These are phyloP conservation scores for Drosophila atripex DNA, from an alignment of 2,888 invertebrate species.

Conservation along the genomic window DNA sequence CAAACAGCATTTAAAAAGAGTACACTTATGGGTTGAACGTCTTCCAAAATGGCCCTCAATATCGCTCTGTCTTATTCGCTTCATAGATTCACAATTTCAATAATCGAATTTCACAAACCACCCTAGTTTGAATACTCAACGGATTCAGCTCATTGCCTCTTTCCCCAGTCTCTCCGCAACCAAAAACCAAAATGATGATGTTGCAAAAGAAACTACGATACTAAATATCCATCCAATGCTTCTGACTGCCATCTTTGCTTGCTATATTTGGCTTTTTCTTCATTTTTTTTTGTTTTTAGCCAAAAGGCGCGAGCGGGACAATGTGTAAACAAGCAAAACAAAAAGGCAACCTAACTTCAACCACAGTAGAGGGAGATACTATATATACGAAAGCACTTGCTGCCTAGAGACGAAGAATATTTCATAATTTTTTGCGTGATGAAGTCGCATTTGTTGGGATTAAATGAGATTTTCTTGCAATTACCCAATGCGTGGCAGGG, in stretches of 20 bases:
- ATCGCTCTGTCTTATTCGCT: neutral
- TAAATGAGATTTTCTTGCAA: slow-evolving; percentile 81
- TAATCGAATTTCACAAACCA: slow-evolving; percentile 10
- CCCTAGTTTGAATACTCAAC: slow-evolving; percentile 49
- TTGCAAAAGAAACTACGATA: slow-evolving; percentile 75
- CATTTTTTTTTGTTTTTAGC: slow-evolving; percentile 44
- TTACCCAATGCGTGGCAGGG: slow-evolving; percentile 61
- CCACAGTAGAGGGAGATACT: slow-evolving; percentile 22
- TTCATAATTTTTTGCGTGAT: slow-evolving; percentile 81
- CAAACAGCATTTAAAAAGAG: neutral
- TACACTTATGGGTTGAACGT: neutral
- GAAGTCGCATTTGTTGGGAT: slow-evolving; percentile 79
- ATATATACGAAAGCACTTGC: slow-evolving; percentile 55
- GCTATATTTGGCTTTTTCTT: slow-evolving; percentile 24
- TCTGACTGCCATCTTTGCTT: slow-evolving; percentile 62
- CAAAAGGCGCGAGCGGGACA: slow-evolving; percentile 64
- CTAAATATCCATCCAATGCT: slow-evolving; percentile 67
- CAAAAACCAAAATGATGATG: slow-evolving; percentile 70
- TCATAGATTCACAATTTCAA: neutral
- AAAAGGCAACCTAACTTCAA: slow-evolving; percentile 39
- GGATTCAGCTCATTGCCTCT: slow-evolving; percentile 60
- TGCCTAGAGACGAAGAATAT: slow-evolving; percentile 60
- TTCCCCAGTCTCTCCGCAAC: slow-evolving; percentile 32
- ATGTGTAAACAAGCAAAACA: slow-evolving; percentile 69
- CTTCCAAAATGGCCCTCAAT: neutral